Percentiles rank a stretch among this genome's conserved stretches.
Evolutionary conservation across 1,140 invertebrate species (phyloP).

Genomic region (Macrosteles quadrilineatus): DNA sequence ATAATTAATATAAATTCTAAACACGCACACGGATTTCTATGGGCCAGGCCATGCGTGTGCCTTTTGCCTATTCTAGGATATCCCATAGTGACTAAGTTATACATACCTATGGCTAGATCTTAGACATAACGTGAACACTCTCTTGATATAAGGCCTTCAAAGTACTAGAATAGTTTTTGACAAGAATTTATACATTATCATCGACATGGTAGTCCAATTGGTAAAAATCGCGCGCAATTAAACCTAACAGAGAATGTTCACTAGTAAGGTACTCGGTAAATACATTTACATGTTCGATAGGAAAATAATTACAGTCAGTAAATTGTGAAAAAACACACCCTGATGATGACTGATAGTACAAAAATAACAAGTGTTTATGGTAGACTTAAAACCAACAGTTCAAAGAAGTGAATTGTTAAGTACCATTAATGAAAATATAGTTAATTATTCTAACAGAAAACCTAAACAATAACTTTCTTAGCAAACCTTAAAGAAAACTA

Average conservation of each 20-base stretch:
- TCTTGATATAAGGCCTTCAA: neutral
- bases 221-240: no score
- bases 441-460: no score
- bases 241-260: conserved; percentile 24
- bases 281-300: neutral
- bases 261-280: conserved; percentile 23
- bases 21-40: conserved; percentile 27
- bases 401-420: no score
- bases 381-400: no score
- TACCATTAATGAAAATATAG: no score
- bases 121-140: conserved; percentile 14
- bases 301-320: conserved; percentile 10
- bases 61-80: conserved; percentile 13
- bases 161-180: neutral
- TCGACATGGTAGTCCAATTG: no score
- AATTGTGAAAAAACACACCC: no score
- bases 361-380: no score
- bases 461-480: no score
- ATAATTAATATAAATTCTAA: conserved; percentile 21
- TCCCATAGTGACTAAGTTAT: conserved; percentile 6
- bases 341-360: no score
- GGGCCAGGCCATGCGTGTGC: conserved; percentile 21
- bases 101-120: neutral
- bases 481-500: no score
- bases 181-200: neutral